Evolutionary conservation across 2,888 invertebrate genomes (phyloP), one percentile per base, ranked within the genome.

Genomic region (Athrips mouffetella): DNA sequence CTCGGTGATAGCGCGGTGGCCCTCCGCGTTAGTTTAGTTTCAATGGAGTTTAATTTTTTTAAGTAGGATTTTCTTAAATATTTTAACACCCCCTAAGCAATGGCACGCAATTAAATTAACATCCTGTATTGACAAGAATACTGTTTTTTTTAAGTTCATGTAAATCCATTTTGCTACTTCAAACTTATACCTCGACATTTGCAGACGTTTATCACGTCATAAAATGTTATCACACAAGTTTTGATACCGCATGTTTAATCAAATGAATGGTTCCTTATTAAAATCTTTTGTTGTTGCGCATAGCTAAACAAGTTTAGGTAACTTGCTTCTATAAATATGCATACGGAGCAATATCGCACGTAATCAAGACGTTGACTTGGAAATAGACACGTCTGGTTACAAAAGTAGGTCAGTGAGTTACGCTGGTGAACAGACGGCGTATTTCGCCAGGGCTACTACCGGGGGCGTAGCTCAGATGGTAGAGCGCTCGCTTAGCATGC

Each of bases 401-500:
- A 27, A 29, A 30, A 29, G 29, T 41, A 41, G 41, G 42, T 16
- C 42, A 30, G 37, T 5, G 37, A 18, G 23, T n/a, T 20, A n/a
- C 27, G 29, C 11, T 23, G 45, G 30, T 27, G 31, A 39, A 8
- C 16, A 20, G 16, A 49, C 46, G 16, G 45, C 35, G 52, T 48
- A 54, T 59, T 61, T 61, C 52, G 41, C n/a, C 11, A 0, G 0
- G 0, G 0, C 7, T 0, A 5, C 3, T 11, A 56, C 18, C 21
- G 29, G 80, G 80, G 80, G 79, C 80, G 80, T 81, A 81, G 80
- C 81, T 81, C 81, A 80, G 79, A 80, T 82, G 80, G 78, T 80
- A 80, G 77, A 80, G 80, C 82, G 84, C 83, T 84, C 81, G 84
- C 82, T 81, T 81, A 81, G 83, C 83, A 83, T 83, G 82, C 70